A percentile compares a stretch with the other conserved stretches of the same genome.
Evolutionary conservation across 2,113 vertebrate species (phyloP).

Genomic region (Cercopithecus mona): DNA sequence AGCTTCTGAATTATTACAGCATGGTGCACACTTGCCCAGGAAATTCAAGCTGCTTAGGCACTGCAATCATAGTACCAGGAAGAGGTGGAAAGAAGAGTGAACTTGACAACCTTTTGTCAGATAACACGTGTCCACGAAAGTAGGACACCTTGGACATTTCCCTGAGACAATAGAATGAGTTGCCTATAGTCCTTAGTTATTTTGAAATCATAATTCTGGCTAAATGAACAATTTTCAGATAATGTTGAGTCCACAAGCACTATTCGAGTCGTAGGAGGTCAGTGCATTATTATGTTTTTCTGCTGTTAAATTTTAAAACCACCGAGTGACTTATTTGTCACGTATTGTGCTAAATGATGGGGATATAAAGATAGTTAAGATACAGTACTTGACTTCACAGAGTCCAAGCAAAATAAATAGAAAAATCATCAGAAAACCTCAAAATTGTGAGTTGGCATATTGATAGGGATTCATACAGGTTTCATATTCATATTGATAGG

Average conservation of each 20-base stretch:
- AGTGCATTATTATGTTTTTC: not conserved
- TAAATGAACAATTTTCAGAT: not conserved
- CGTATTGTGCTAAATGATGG: not conserved
- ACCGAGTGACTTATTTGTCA: not conserved
- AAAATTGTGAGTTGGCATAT: not conserved
- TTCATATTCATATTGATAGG: not conserved
- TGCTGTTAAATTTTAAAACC: not conserved
- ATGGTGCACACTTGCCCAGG: conserved; percentile 1
- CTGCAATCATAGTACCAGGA: not conserved
- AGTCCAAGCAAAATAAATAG: not conserved
- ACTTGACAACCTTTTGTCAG: not conserved
- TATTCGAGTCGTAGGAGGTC: not conserved
- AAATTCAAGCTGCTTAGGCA: conserved; percentile 45
- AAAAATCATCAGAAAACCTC: not conserved
- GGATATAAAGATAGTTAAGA: not conserved
- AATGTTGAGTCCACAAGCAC: not conserved
- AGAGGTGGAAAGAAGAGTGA: not conserved
- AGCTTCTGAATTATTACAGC: conserved; percentile 70
- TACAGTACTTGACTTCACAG: not conserved
- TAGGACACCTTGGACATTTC: not conserved
- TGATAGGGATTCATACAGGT: not conserved
- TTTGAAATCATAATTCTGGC: not conserved
- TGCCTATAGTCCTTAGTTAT: not conserved
- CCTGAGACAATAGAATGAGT: not conserved
- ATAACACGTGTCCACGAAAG: not conserved